phyloP scores from a whole-genome alignment of 2,888 invertebrate species.

The Habrosyne pyritoides region DNA sequence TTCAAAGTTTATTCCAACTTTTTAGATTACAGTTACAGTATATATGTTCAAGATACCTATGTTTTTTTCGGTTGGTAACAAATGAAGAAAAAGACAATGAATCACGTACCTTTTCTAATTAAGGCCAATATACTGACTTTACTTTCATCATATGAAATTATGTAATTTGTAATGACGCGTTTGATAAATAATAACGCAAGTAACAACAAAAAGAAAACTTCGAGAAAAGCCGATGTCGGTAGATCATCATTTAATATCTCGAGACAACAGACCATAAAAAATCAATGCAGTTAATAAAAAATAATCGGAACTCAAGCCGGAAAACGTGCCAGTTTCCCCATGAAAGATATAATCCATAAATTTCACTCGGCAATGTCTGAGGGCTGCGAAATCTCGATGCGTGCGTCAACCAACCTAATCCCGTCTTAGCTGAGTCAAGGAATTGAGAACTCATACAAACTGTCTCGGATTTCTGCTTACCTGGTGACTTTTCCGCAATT shows the following conservation, averaged over 20 bases:
- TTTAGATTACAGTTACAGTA: no score
- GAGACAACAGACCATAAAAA: slow-evolving; percentile 1
- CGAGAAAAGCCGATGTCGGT: slow-evolving; percentile 26
- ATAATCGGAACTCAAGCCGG: slow-evolving; percentile 14
- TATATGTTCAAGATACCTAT: not conserved
- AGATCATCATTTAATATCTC: slow-evolving; percentile 1
- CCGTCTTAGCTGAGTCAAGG: slow-evolving; percentile 66
- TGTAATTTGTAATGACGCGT: not conserved
- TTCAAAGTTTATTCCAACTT: slow-evolving; percentile 45
- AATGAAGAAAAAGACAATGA: no score
- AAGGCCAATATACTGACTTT: no score
- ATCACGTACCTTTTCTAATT: no score
- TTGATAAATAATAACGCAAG: slow-evolving; percentile 18
- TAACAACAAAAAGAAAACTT: slow-evolving; percentile 9
- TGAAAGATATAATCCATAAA: slow-evolving; percentile 30
- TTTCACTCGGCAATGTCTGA: slow-evolving; percentile 39
- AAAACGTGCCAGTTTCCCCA: slow-evolving; percentile 17
- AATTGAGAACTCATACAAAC: slow-evolving; percentile 60
- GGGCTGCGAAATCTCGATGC: slow-evolving; percentile 54
- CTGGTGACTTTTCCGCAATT: slow-evolving; percentile 35
- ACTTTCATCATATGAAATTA: not conserved
- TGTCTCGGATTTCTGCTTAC: slow-evolving; percentile 48
- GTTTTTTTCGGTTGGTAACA: not conserved
- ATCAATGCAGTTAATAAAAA: slow-evolving; percentile 7
- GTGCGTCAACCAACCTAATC: slow-evolving; percentile 68